phyloP scores from a whole-genome alignment of 1,140 invertebrate species.

The Dolichoris vasculosae region DNA sequence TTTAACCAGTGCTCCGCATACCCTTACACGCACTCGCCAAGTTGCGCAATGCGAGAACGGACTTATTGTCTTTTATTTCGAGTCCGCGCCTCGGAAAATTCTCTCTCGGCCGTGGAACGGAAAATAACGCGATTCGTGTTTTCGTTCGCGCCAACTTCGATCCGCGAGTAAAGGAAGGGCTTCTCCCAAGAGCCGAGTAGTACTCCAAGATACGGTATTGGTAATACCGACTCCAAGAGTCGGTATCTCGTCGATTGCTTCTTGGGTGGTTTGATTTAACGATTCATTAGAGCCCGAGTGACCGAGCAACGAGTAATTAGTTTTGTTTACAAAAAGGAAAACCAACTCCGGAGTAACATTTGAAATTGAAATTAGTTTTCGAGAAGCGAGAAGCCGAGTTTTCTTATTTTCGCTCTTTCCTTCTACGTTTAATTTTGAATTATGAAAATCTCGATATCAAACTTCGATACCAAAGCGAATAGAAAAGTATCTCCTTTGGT shows the following conservation, averaged over 20 bases:
- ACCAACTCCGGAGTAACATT: background rate
- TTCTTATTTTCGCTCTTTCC: background rate
- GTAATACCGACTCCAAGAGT: too few species aligned
- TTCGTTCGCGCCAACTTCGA: background rate
- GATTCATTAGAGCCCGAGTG: background rate
- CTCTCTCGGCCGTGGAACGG: background rate
- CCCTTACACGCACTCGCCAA: background rate
- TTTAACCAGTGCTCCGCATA: background rate
- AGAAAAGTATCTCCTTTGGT: too few species aligned
- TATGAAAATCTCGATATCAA: background rate
- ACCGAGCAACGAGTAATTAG: background rate
- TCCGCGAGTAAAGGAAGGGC: background rate
- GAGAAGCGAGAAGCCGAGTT: background rate
- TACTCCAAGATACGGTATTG: background rate
- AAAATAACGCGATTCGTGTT: background rate
- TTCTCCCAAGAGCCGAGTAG: background rate
- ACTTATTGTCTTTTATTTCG: background rate
- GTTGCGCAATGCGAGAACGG: constrained; percentile 12
- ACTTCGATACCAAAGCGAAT: too few species aligned
- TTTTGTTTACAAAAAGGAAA: background rate
- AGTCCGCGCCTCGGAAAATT: too few species aligned
- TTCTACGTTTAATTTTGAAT: background rate
- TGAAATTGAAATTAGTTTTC: background rate
- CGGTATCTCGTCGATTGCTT: background rate
- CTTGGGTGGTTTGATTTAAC: background rate